Evolutionary conservation across 2,113 vertebrate species (phyloP), one percentile per base, ranked within the genome.

Genomic region (Trematocara unimaculatum): DNA sequence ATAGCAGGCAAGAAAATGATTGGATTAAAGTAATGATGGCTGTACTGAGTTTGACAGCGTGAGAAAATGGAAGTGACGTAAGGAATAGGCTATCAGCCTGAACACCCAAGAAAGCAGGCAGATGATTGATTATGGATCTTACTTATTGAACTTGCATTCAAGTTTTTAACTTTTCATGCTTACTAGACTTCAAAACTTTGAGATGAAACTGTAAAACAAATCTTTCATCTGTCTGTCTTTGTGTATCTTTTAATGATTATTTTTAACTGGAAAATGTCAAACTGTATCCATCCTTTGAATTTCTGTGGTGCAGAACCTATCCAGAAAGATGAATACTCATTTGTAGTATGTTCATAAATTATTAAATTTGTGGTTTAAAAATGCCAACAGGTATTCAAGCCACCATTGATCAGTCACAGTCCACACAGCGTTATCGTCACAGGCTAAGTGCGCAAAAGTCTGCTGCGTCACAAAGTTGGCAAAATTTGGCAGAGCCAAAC

Each of bases 401-500:
- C 4, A 70, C 62, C n/a, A 8, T 23, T 14, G 12, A 40, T 70
- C 2, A 40, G 35, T 70, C 35, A 42, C 7, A 42, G n/a, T 70
- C 62, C 35, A 70, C 62, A 42, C 12, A 42, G 7, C 0, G 3
- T 70, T 64, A 64, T 64, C 4, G 0, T n/a, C 3, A 70, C 62
- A 70, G 35, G 35, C 7, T 23, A 70, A 42, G 7, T 20, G 35
- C 7, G 3, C 35, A 40, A 40, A 23, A 14, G n/a, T 23, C 62
- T 20, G 35, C 62, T 40, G 35, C 4, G 3, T 29, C 13, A 58
- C 26, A 5, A 31, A 58, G 26, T 20, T 14, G 64, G n/a, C 64
- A 70, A 42, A 70, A 4, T 42, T 70, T 70, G 64, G 12, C 35
- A 70, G 64, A 23, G 35, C 35, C n/a, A 40, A 70, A 23, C n/a